Percentiles rank a stretch among this genome's conserved stretches.
Evolutionary conservation across 2,888 invertebrate species (phyloP).

Genomic region (Rotaria magnacalcarata): DNA sequence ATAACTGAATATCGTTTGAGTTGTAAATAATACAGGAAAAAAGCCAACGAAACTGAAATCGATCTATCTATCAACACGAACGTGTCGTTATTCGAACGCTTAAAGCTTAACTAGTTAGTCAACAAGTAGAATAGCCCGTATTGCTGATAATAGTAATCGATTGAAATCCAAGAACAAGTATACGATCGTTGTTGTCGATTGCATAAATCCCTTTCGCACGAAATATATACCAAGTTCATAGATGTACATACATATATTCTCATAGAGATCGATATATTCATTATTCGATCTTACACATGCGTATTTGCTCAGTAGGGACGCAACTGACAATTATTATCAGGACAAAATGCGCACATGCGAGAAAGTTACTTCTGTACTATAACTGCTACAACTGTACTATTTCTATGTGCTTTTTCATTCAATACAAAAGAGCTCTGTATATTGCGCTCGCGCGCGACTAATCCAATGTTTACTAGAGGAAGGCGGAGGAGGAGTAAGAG

Average conservation of each 20-base stretch:
- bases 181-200: constrained; percentile 7
- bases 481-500: constrained; percentile 14
- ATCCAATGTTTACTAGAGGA: constrained; percentile 17
- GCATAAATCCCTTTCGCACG: constrained; percentile 2
- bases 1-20: neutral
- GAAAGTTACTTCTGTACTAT: neutral
- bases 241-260: neutral
- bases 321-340: constrained; percentile 18
- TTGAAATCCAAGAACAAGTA: constrained; percentile 18
- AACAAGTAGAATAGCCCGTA: neutral
- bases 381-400: constrained; percentile 2
- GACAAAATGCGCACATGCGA: neutral
- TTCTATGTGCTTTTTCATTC: constrained; percentile 5
- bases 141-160: constrained; percentile 4
- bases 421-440: neutral
- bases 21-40: neutral
- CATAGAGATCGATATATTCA: neutral
- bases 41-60: neutral
- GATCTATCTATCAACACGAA: neutral
- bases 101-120: constrained; percentile 22
- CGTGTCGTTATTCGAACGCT: constrained; percentile 8
- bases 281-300: neutral
- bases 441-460: neutral
- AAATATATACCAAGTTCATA: neutral
- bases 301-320: neutral